These are phyloP conservation scores for Melieria omissa DNA, from an alignment of 2,888 invertebrate genomes.

Conservation along the genomic window DNA sequence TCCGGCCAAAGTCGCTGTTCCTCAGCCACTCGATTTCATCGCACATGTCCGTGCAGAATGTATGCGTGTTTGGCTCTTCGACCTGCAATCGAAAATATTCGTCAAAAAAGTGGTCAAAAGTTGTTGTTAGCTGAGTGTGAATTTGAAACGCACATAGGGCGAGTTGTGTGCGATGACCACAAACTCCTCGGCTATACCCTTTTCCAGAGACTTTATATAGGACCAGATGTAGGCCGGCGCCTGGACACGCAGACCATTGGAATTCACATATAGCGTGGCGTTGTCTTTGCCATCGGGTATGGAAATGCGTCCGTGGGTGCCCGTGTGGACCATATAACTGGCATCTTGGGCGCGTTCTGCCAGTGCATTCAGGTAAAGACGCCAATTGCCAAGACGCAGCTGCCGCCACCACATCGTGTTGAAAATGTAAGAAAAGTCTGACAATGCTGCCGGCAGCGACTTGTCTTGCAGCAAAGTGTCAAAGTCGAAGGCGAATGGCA, in stretches of 20 bases:
- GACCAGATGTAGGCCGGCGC: slow-evolving; percentile 40
- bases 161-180: slow-evolving; percentile 42
- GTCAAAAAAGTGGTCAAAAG: background rate
- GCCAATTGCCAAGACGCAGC: slow-evolving; percentile 41
- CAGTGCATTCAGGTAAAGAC: slow-evolving; percentile 31
- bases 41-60: slow-evolving; percentile 40
- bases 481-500: slow-evolving; percentile 15
- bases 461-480: slow-evolving; percentile 15
- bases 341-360: slow-evolving; percentile 25
- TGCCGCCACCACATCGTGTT: slow-evolving; percentile 41
- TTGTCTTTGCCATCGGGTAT: background rate
- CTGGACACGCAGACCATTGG: background rate
- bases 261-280: background rate
- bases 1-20: slow-evolving; percentile 7
- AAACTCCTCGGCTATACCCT: slow-evolving; percentile 24
- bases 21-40: slow-evolving; percentile 39
- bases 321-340: slow-evolving; percentile 32
- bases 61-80: too few relatives aligned
- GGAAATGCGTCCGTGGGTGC: slow-evolving; percentile 19
- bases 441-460: background rate
- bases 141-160: slow-evolving; percentile 33
- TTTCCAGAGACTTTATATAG: slow-evolving; percentile 28
- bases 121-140: background rate
- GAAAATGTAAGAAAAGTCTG: slow-evolving; percentile 21
- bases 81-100: background rate